phyloP scores from a whole-genome alignment of 2,888 invertebrate species.

The Agriopis aurantiaria region DNA sequence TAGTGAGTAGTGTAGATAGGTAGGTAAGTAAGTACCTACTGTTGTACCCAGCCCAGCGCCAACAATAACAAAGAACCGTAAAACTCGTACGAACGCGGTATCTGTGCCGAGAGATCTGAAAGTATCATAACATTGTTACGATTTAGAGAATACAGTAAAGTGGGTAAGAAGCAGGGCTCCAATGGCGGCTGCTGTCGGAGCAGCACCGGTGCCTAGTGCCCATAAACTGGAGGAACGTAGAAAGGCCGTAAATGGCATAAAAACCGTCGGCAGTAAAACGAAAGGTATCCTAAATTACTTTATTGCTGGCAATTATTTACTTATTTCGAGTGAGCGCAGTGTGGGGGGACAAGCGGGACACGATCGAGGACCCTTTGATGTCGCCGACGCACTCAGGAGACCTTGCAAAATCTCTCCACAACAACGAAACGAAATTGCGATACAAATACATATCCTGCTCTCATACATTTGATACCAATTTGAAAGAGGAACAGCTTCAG shows the following conservation, averaged over 20 bases:
- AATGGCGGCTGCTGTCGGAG: constrained; percentile 23
- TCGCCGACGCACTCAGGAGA: constrained; percentile 18
- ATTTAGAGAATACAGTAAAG: constrained; percentile 22
- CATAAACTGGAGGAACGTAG: constrained; percentile 30
- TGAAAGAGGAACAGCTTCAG: too few relatives aligned
- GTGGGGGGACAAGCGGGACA: not conserved
- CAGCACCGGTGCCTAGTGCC: constrained; percentile 5
- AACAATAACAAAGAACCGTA: constrained; percentile 23
- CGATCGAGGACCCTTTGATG: constrained; percentile 25
- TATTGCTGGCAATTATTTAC: constrained; percentile 40
- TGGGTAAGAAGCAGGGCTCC: constrained; percentile 13
- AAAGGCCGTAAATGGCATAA: constrained; percentile 38
- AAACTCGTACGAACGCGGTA: constrained; percentile 8
- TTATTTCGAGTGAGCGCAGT: constrained; percentile 21
- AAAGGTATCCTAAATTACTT: constrained; percentile 45
- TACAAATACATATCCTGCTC: not conserved
- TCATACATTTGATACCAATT: not conserved
- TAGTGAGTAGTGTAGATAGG: too few relatives aligned
- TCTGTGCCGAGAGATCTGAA: constrained; percentile 20
- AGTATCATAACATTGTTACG: constrained; percentile 29
- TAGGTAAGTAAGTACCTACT: not conserved
- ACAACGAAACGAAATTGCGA: not conserved
- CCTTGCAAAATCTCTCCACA: constrained; percentile 1
- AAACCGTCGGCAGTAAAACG: constrained; percentile 37
- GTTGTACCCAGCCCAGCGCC: not conserved